phyloP scores from a whole-genome alignment of 2,888 invertebrate species.

The Autographa pulchrina region DNA sequence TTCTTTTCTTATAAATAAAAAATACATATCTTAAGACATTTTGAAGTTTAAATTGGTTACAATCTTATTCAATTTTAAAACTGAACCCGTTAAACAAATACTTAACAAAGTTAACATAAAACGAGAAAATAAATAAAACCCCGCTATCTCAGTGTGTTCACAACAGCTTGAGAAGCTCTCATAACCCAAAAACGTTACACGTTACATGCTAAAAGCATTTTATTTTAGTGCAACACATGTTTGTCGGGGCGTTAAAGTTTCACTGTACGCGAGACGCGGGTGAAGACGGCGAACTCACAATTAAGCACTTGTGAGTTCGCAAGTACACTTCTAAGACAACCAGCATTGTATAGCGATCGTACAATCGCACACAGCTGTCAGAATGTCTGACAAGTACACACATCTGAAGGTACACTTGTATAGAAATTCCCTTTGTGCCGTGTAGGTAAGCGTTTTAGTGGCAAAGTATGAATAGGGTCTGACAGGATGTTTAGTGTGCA shows the following conservation, averaged over 20 bases:
- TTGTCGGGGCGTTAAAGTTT: slow-evolving; percentile 41
- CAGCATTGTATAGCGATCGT: slow-evolving; percentile 63
- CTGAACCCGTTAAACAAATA: neutral
- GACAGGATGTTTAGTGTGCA: slow-evolving; percentile 71
- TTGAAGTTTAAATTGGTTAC: neutral
- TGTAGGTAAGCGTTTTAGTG: slow-evolving; percentile 65
- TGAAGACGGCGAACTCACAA: slow-evolving; percentile 54
- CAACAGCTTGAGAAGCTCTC: slow-evolving; percentile 22
- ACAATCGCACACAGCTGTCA: slow-evolving; percentile 65
- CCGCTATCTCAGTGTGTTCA: slow-evolving; percentile 6
- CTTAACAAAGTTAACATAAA: neutral
- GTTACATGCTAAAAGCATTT: slow-evolving; percentile 42
- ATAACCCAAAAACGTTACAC: slow-evolving; percentile 33
- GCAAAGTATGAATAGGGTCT: slow-evolving; percentile 74
- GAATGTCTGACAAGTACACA: slow-evolving; percentile 51
- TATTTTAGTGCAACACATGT: slow-evolving; percentile 48
- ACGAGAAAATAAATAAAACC: neutral
- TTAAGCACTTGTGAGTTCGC: slow-evolving; percentile 58
- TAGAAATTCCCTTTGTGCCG: slow-evolving; percentile 69
- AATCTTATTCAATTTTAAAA: neutral
- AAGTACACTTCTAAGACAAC: slow-evolving; percentile 61
- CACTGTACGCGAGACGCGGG: slow-evolving; percentile 38
- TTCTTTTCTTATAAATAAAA: no score
- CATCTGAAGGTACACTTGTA: slow-evolving; percentile 60
- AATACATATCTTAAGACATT: no score